A percentile compares a stretch with the other conserved stretches of the same genome.
Evolutionary conservation across 2,888 invertebrate genomes (phyloP).

Genomic region (Macrostomum cliftonense): DNA sequence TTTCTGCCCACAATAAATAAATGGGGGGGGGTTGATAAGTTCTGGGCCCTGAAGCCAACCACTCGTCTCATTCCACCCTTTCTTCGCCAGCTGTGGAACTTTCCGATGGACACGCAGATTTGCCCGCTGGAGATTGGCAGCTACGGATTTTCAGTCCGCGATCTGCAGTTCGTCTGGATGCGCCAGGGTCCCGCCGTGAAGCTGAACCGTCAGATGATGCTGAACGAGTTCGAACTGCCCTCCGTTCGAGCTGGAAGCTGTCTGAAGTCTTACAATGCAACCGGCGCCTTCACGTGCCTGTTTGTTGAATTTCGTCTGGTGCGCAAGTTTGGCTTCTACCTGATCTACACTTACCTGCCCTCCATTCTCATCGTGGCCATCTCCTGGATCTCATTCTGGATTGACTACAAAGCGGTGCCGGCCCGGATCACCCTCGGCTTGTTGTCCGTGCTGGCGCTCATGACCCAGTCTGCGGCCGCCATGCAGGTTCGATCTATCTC

Average conservation of each 20-base stretch:
- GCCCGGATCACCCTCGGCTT: constrained; percentile 11
- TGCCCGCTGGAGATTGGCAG: constrained; percentile 12
- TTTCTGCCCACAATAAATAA: no score
- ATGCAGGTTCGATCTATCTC: background rate
- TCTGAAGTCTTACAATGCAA: constrained; percentile 5
- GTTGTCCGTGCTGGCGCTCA: constrained; percentile 8
- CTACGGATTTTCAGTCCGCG: constrained; percentile 9
- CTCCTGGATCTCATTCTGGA: constrained; percentile 11
- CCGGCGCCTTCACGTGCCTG: constrained; percentile 9
- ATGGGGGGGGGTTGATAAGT: no score
- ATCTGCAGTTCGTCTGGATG: constrained; percentile 9
- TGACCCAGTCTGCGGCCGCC: constrained; percentile 9
- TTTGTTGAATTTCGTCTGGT: constrained; percentile 4
- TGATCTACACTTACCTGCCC: constrained; percentile 11
- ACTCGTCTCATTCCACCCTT: no score
- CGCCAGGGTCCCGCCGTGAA: background rate
- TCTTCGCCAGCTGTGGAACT: constrained; percentile 5
- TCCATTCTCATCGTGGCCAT: constrained; percentile 9
- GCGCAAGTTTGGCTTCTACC: constrained; percentile 11
- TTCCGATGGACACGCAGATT: constrained; percentile 11
- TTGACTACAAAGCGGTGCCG: constrained; percentile 10
- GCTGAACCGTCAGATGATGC: constrained; percentile 1
- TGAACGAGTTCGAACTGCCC: constrained; percentile 9
- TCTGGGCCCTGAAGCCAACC: no score
- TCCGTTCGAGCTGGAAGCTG: constrained; percentile 1